Evolutionary conservation across 2,888 invertebrate genomes (phyloP).

Genomic region (Steinernema hermaphroditum): DNA sequence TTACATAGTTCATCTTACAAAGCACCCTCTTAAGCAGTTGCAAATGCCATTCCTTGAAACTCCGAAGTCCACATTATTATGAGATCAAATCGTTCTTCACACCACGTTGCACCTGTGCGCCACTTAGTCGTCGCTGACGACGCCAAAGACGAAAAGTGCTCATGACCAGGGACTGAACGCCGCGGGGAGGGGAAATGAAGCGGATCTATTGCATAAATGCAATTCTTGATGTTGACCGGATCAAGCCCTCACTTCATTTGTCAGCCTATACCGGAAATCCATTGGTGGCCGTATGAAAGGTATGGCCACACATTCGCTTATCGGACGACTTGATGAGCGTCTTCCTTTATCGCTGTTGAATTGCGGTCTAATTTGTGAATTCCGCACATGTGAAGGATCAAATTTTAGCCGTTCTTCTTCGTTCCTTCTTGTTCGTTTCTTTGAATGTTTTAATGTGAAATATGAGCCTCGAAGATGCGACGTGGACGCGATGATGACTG

Average conservation of each 20-base stretch:
- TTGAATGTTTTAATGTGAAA: neutral
- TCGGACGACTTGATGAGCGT: no score
- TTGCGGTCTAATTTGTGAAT: neutral
- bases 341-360: no score
- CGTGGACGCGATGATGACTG: neutral
- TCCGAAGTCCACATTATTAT: neutral
- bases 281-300: no score
- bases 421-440: neutral
- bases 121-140: no score
- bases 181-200: neutral
- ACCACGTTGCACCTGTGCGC: no score
- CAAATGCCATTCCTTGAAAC: no score
- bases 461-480: neutral
- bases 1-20: no score
- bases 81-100: neutral
- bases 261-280: neutral
- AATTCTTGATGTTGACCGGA: neutral
- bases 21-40: no score
- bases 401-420: neutral
- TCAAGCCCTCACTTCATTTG: neutral
- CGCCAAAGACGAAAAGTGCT: no score
- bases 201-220: conserved; percentile 28
- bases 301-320: no score
- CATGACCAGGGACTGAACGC: no score
- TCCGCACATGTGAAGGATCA: neutral